A percentile compares a stretch with the other conserved stretches of the same genome.
Evolutionary conservation across 2,113 vertebrate genomes (phyloP).

Genomic region (Cyprinodon variegatus): DNA sequence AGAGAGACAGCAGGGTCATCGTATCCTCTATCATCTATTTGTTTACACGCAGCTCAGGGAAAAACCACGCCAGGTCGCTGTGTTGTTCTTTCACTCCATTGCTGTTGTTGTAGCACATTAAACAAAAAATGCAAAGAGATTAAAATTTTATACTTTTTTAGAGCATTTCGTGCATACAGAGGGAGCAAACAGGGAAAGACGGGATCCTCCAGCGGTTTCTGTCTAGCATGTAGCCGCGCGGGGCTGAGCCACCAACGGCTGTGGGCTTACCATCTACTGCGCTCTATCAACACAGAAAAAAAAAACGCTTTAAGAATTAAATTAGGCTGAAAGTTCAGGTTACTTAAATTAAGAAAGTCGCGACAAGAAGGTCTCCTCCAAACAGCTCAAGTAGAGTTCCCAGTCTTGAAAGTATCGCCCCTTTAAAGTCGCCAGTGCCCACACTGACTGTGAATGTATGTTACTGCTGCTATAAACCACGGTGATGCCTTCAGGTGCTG

Average conservation of each 20-base stretch:
- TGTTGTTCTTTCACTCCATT: slow-evolving; percentile 72
- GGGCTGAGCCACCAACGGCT: slow-evolving; percentile 47
- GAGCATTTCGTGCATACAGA: slow-evolving; percentile 14
- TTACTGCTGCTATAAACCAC: slow-evolving; percentile 21
- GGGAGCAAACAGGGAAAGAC: background rate
- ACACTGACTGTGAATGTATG: slow-evolving; percentile 37
- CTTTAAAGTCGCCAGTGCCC: slow-evolving; percentile 48
- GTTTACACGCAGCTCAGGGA: slow-evolving; percentile 56
- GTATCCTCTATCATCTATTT: slow-evolving; percentile 98
- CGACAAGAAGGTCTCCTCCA: slow-evolving; percentile 1
- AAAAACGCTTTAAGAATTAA: slow-evolving; percentile 7
- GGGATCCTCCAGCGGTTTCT: slow-evolving; percentile 29
- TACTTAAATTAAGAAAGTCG: background rate
- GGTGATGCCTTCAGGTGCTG: slow-evolving; percentile 59
- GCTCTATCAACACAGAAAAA: slow-evolving; percentile 15
- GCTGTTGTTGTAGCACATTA: slow-evolving; percentile 32
- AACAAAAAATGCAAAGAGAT: slow-evolving; percentile 21
- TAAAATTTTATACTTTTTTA: slow-evolving; percentile 14
- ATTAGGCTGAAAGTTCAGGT: background rate
- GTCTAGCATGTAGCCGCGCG: slow-evolving; percentile 48
- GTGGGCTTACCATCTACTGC: slow-evolving; percentile 45
- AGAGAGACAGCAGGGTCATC: slow-evolving; percentile 97
- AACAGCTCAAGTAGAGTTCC: slow-evolving; percentile 21
- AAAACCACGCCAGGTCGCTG: slow-evolving; percentile 66
- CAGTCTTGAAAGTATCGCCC: slow-evolving; percentile 50